Base-by-base conservation (phyloP, 2,888 invertebrate species). In the Lydus trimaculatus region DNA sequence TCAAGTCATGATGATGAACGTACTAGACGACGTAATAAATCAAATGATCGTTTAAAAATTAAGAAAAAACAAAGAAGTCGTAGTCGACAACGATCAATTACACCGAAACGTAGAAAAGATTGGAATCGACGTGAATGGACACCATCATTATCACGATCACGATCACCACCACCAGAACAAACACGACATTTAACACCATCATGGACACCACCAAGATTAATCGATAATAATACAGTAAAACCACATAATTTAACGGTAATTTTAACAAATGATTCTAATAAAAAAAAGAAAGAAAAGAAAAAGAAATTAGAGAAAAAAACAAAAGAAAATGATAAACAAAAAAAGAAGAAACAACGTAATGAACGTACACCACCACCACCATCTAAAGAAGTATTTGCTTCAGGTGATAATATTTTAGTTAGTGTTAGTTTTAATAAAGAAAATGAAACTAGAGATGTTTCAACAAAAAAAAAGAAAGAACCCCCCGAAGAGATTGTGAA, bases 401-500 rank as follows among this genome's bases (percentile, higher is more conserved):
- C 96, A 13, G 96, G 96, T 3, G 95, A 96, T 85, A 96, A 96
- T 83, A 96, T 97, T 79, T 89, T 97, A 73, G 96, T 97, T 13
- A 96, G 95, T 85, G 95, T 97, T 20, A 96, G 95, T 84, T 97
- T 96, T 85, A 92, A 93, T 82, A 94, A 94, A 77, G 90, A 89
- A 74, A 87, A 85, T 72, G 83, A 83, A 71, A 82, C 82, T 36
- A 80, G 84, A 67, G 81, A 83, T 66, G 79, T 83, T 15, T 79
- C 79, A 15, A 82, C 84, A 13, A 82, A 84, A 13, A 78, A 81
- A 58, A 79, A 79, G 25, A 81, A 79, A 3, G 77, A 85, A 52
- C 76, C 82, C 70, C 72, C 76, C 17, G 86, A 86, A 33, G 81
- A 84, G 0, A 76, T 81, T 15, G 81, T 76, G 62, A 77, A 66